Evolutionary conservation across 1,140 invertebrate genomes (phyloP).

Genomic region (Geopemphigus sp.): DNA sequence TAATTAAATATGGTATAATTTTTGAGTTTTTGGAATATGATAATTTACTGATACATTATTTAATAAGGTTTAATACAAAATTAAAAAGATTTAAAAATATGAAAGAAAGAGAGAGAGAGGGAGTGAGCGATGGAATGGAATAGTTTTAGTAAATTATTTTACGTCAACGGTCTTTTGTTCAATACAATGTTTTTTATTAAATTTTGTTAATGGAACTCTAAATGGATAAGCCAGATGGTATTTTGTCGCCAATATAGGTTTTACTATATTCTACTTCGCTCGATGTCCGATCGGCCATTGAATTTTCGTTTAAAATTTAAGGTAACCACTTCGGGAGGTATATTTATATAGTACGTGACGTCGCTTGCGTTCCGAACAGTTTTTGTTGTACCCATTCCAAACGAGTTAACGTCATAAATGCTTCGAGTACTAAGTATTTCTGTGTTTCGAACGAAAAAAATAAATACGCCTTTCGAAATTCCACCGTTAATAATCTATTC

Average conservation of each 20-base stretch:
- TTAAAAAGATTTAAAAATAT: too few species aligned
- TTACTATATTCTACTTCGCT: not conserved
- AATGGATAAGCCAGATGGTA: not conserved
- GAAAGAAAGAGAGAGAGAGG: too few species aligned
- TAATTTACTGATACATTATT: too few species aligned
- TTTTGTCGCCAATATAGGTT: not conserved
- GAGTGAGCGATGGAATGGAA: too few species aligned
- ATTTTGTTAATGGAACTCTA: not conserved
- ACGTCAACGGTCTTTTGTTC: too few species aligned
- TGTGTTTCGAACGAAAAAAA: not conserved
- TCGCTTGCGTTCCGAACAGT: not conserved
- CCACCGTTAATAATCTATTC: not conserved
- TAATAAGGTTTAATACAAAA: too few species aligned
- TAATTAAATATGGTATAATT: too few species aligned
- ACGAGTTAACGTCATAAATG: not conserved
- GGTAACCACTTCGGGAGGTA: not conserved
- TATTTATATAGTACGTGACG: not conserved
- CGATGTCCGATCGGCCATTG: not conserved
- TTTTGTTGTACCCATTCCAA: too few species aligned
- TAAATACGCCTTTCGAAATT: not conserved
- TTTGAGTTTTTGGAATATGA: too few species aligned
- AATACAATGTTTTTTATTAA: not conserved
- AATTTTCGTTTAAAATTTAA: slow-evolving; percentile 8
- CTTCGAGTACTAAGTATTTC: not conserved
- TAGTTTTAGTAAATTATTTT: too few species aligned